phyloP scores from a whole-genome alignment of 1,140 invertebrate genomes.

The Drosophila aff. region DNA sequence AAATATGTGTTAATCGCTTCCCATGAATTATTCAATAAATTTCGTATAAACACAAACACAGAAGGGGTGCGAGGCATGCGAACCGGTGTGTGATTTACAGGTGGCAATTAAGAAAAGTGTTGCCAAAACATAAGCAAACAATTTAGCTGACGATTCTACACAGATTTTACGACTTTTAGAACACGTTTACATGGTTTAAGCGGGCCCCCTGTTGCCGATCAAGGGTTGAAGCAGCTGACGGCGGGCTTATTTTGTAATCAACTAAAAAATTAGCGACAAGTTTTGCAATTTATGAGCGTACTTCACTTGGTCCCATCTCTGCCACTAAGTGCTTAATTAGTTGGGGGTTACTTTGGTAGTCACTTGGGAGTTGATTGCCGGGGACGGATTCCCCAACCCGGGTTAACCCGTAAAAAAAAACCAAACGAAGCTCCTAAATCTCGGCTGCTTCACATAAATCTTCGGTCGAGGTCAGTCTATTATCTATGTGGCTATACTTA shows the following conservation, averaged over 20 bases:
- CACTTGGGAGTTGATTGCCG: conserved; percentile 26
- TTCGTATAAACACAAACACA: conserved; percentile 37
- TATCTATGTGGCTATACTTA: conserved; percentile 11
- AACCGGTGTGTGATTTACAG: conserved; percentile 35
- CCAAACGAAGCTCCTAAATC: conserved; percentile 29
- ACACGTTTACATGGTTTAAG: conserved; percentile 25
- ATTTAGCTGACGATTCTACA: conserved; percentile 38
- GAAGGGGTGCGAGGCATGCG: conserved; percentile 5
- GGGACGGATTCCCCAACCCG: not conserved
- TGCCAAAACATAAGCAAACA: conserved; percentile 47
- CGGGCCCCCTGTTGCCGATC: not conserved
- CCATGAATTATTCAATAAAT: conserved; percentile 63
- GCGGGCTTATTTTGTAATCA: conserved; percentile 17
- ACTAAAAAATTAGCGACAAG: conserved; percentile 17
- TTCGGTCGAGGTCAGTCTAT: conserved; percentile 27
- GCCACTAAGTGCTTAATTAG: conserved; percentile 27
- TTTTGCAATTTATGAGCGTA: conserved; percentile 32
- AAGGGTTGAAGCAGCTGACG: conserved; percentile 11
- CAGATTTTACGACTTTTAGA: conserved; percentile 33
- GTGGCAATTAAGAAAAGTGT: conserved; percentile 52
- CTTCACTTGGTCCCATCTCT: conserved; percentile 26
- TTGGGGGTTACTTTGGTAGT: conserved; percentile 14
- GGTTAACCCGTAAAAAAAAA: conserved; percentile 18
- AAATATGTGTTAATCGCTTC: conserved; percentile 77
- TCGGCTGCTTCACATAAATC: conserved; percentile 42